A percentile compares a stretch with the other conserved stretches of the same genome.
phyloP scores from a whole-genome alignment of 2,888 invertebrate species.

The Taphrorychus bicolor region DNA sequence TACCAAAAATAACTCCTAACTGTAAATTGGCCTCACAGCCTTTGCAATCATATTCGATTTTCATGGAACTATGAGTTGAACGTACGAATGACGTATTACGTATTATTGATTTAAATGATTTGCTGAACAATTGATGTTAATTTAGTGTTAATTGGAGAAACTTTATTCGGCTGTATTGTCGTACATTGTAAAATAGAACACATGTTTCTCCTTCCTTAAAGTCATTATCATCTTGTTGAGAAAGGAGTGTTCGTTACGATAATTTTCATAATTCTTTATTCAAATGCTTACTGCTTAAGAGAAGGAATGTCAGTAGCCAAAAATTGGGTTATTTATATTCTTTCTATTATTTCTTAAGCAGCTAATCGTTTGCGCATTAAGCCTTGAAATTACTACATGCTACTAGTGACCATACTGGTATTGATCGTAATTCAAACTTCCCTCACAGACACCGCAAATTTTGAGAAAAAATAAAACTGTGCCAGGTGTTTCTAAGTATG shows the following conservation, averaged over 20 bases:
- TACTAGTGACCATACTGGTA: too few relatives aligned
- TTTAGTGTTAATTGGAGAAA: neutral
- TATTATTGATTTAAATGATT: slow-evolving; percentile 6
- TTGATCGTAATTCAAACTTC: too few relatives aligned
- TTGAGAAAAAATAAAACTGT: neutral
- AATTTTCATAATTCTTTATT: neutral
- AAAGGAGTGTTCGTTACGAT: neutral
- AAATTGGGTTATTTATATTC: too few relatives aligned
- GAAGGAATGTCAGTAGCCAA: too few relatives aligned
- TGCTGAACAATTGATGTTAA: slow-evolving; percentile 8
- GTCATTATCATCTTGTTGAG: neutral
- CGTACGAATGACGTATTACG: slow-evolving; percentile 7
- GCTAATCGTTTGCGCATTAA: too few relatives aligned
- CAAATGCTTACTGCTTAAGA: too few relatives aligned
- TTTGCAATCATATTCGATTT: neutral
- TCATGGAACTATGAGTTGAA: neutral
- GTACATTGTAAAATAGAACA: neutral
- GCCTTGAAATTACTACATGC: too few relatives aligned
- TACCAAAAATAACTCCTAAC: too few relatives aligned
- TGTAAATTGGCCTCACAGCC: too few relatives aligned
- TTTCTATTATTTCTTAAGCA: too few relatives aligned
- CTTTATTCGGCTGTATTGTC: neutral
- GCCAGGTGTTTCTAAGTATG: neutral
- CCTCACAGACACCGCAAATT: too few relatives aligned
- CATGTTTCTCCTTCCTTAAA: neutral